Evolutionary conservation across 2,888 invertebrate genomes (phyloP), one percentile per base, ranked within the genome.

Genomic region (Crocallis elinguaria): DNA sequence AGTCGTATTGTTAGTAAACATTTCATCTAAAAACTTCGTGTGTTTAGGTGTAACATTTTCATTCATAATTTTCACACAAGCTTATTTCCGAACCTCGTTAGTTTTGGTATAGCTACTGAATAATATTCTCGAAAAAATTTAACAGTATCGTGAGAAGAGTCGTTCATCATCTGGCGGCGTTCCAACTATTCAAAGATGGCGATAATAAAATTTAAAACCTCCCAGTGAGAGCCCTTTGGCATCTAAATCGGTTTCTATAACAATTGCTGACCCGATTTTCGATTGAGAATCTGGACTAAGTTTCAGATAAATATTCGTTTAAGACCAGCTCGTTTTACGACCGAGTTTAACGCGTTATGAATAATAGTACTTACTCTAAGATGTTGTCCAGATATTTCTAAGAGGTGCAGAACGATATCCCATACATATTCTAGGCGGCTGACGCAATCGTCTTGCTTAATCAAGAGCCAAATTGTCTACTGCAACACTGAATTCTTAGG

Each of bases 231-330:
- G 81, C 82, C 79, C 81, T 84, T 79, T 58, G 48, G 51, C 50
- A 55, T 70, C 77, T 77, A 79, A 77, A 80, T 73, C 60, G 57
- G 62, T 72, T 73, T 63, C 57, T 61, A 52, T 51, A 68, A 69
- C 72, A 73, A 76, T 72, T 65, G 64, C 67, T 75, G 83, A 78
- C 83, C 85, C 67, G 78, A 69, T 80, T 83, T 52, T 48, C 32
- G 8, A 39, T 38, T 57, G 45, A 50, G 56, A 59, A 71, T 73
- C 66, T 76, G 60, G 72, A 59, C 60, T 73, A 46, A 65, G 42
- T 46, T 58, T 55, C 45, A 42, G 51, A 67, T 59, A 46, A 36
- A 56, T 45, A 32, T 14, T 32, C 41, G 33, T 46, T 38, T 54
- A 45, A 43, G 44, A 50, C 19, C 54, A 46, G 45, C 51, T 50